Conservation (phyloP, 2,113 vertebrate genomes). For the Variabilichromis moorii region DNA sequence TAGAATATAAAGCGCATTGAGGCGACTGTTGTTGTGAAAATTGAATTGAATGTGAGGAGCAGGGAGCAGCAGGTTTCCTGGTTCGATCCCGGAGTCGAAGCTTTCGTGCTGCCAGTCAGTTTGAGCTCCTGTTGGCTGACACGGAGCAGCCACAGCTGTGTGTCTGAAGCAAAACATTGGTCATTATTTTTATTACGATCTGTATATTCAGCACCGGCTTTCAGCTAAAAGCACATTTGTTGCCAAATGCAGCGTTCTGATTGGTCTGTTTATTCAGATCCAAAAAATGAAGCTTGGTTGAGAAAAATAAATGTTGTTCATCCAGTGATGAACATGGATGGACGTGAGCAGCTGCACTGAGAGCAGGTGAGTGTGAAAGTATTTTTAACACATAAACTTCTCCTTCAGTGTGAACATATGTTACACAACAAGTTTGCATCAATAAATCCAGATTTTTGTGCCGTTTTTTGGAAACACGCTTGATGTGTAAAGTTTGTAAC, state of each 20-base stretch:
- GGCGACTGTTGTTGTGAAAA: not conserved
- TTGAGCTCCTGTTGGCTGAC: not conserved
- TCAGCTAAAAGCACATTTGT: not conserved
- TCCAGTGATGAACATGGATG: not conserved
- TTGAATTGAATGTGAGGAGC: accelerated
- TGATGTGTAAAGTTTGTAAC: not conserved
- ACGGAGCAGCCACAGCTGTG: not conserved
- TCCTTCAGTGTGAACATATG: not conserved
- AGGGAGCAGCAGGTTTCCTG: not conserved
- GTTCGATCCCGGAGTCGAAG: not conserved
- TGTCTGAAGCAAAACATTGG: not conserved
- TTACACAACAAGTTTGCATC: not conserved
- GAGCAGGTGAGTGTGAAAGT: not conserved
- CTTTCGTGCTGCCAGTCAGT: not conserved
- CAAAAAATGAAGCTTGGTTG: not conserved
- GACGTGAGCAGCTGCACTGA: not conserved
- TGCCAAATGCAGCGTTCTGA: not conserved
- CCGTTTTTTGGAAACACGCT: not conserved
- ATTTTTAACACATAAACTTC: not conserved
- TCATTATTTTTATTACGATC: not conserved
- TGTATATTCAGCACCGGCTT: not conserved
- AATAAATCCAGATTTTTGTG: not conserved
- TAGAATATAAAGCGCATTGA: not conserved
- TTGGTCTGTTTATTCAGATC: not conserved
- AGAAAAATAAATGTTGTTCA: not conserved